Base-by-base conservation (phyloP, 2,888 invertebrate genomes). In the Liodrosophila aerea region DNA sequence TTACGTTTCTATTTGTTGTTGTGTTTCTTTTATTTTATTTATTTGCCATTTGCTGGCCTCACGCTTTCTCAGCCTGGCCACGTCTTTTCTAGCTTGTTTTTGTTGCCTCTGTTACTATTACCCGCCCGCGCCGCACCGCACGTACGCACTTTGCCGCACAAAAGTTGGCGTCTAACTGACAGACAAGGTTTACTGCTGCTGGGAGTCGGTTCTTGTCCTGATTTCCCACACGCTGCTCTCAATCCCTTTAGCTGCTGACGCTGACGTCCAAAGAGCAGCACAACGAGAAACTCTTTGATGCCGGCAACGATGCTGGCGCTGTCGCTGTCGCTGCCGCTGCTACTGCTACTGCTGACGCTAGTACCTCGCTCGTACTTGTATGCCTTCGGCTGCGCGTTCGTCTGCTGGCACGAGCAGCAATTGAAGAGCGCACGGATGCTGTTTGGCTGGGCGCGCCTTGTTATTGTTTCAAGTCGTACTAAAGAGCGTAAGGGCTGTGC, bases 121-220 rank as follows among this genome's bases (percentile, higher is more conserved):
- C 58, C 61, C 62, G 45, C 60, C 61, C 60, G 53, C 69, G 45
- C 59, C 63, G 58, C 57, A 51, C 66, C 54, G 50, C 43, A 56
- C 40, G 39, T 66, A 75, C 60, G 58, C 73, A 69, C 78, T 64
- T 61, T 59, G 33, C 58, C 61, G 41, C 72, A 74, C 81, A 66
- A 61, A 64, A 67, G 77, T 68, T 77, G 80, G 64, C 81, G 77
- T 76, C 61, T 71, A 75, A 78, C 77, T 78, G 80, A 73, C 61
- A 50, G 43, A 36, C 66, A 64, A 37, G 57, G 49, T 31, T 49
- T 58, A 40, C 54, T 49, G 12, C 61, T 56, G 57, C 68, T 59
- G 53, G 29, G 47, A 53, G 44, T 37, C 33, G 44, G 29, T 45
- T n/a, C 39, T 39, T 40, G 47, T 56, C 49, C 56, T 56, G 29